Base-by-base conservation (phyloP, 2,113 vertebrate species). In the Platycercus adscitus region DNA sequence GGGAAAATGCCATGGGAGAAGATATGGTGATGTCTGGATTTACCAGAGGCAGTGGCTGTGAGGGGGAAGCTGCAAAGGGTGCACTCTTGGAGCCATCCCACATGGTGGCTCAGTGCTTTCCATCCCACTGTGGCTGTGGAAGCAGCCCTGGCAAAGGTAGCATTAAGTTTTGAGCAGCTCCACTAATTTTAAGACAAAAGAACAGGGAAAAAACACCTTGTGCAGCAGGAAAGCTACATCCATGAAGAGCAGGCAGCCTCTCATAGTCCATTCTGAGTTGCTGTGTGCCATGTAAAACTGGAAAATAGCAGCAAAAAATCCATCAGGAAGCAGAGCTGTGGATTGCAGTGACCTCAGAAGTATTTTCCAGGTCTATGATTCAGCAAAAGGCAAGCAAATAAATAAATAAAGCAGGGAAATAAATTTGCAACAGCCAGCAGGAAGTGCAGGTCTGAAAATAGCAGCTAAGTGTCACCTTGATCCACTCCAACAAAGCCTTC, bases 391-490 rank as follows among this genome's bases (percentile, higher is more conserved):
- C 43, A 71, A 65, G 63, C 52, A 37, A 85, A 80, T 46, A 78
- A 89, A 31, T 79, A 80, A 88, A 68, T 24, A 70, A 72, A 70
- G 55, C 2, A 0, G 7, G 49, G 52, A 68, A 94, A 85, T 41
- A 76, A 88, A 81, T 52, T 1, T 2, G 69, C 68, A 79, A 75
- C 46, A 73, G 86, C 79, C 76, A 80, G 11, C 79, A 89, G 92
- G 94, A 96, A 94, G 88, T 4, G 55, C 14, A 47, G 86, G 33
- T 39, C 88, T 90, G 85, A 94, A 97, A 97, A 97, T 88, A 97
- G 92, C 95, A 91, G 89, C 77, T 1, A 58, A 93, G 85, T 85
- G 96, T 95, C 95, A 95, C 94, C 90, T 91, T 90, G 82, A 91
- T 80, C 90, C 78, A 9, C 35, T 68, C 93, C 88, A 71, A 93